Percentiles rank a stretch among this genome's conserved stretches.
Conservation (phyloP, 2,113 vertebrate species). For the Neomonachus schauinslandi region DNA sequence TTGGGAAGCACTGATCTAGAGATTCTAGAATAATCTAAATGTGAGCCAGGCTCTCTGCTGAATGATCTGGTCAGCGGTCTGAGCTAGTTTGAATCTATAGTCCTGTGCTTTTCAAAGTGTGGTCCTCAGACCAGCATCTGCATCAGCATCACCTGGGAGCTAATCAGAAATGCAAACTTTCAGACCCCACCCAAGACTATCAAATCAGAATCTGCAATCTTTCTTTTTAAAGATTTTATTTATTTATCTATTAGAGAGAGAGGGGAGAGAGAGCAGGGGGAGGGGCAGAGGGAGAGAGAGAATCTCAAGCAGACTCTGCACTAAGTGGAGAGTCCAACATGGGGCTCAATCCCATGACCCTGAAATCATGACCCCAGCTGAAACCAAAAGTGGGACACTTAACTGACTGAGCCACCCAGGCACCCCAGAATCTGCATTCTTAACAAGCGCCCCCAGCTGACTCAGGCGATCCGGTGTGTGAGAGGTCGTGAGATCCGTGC, state of each 20-base stretch:
- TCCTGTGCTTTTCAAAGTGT: neutral
- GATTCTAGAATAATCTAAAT: neutral
- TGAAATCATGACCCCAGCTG: neutral
- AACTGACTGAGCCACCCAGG: neutral
- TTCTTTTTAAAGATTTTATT: neutral
- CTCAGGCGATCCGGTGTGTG: accelerated
- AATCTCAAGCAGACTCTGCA: neutral
- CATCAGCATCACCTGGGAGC: accelerated
- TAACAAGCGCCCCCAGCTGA: neutral
- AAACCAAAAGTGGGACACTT: neutral
- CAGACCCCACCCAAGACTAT: neutral
- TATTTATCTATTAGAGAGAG: neutral
- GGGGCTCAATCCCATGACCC: neutral
- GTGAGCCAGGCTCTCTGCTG: neutral
- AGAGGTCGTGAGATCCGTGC: neutral
- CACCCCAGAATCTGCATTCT: neutral
- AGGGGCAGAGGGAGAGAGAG: neutral
- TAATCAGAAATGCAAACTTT: neutral
- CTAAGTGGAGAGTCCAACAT: neutral
- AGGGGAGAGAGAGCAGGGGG: neutral
- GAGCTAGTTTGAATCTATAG: neutral
- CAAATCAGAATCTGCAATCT: neutral
- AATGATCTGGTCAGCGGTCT: neutral
- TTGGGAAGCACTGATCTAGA: neutral
- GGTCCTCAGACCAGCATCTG: neutral